Conservation (phyloP, 2,888 invertebrate genomes). For the Chrysotoxum bicinctum region DNA sequence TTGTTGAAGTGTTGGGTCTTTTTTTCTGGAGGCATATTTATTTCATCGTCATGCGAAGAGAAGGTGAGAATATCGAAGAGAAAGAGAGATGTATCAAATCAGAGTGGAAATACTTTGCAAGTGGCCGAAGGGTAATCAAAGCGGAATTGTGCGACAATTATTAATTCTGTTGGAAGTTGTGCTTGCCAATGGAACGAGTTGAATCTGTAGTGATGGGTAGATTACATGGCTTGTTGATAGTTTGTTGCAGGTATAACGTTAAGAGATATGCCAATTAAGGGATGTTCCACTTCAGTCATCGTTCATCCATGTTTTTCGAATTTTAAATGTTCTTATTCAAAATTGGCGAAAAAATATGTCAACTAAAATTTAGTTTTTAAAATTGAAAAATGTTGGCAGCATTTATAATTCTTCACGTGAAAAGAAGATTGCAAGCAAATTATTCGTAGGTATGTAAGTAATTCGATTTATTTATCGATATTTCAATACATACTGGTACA, state of each 20-base stretch:
- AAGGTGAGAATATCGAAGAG: not conserved
- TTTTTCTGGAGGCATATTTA: conserved; percentile 26
- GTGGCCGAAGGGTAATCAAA: conserved; percentile 40
- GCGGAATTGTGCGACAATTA: conserved; percentile 56
- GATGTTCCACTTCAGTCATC: not conserved
- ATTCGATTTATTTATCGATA: no score
- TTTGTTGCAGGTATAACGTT: not conserved
- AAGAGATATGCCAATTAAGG: not conserved
- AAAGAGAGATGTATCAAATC: conserved; percentile 3
- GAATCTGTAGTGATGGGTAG: not conserved
- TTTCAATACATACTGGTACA: no score
- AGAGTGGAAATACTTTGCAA: conserved; percentile 18
- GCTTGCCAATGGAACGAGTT: not conserved
- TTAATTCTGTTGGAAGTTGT: conserved; percentile 10
- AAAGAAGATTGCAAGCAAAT: no score
- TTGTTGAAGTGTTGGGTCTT: conserved; percentile 2
- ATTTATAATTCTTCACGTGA: no score
- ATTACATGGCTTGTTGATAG: not conserved
- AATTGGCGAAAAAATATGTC: no score
- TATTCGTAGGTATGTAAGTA: no score
- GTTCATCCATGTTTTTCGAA: no score
- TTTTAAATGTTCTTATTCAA: no score
- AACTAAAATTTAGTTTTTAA: no score
- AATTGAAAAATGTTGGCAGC: no score
- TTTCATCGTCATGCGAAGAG: conserved; percentile 20